phyloP scores from a whole-genome alignment of 37 sponge, comb jelly and placozoan species.

The Oopsacas minuta region DNA sequence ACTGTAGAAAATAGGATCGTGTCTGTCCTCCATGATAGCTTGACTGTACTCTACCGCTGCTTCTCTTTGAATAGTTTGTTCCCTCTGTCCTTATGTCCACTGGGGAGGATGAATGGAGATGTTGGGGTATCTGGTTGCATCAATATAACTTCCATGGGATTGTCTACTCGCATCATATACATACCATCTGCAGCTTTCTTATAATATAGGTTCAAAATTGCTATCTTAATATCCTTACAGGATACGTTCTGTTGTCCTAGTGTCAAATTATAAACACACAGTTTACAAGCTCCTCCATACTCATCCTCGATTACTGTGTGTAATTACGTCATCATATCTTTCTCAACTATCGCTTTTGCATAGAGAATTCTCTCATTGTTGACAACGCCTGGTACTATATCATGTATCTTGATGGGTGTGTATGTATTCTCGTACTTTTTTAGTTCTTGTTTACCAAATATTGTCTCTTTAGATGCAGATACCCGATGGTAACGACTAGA shows the following conservation, averaged over 20 bases:
- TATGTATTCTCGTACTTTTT: not conserved
- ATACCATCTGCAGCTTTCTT: not conserved
- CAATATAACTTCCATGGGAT: not conserved
- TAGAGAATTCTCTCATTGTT: not conserved
- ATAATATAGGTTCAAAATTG: not conserved
- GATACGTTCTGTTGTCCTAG: not conserved
- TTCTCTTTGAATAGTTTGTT: not conserved
- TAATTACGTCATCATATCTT: not conserved
- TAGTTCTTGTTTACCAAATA: not conserved
- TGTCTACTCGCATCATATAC: not conserved
- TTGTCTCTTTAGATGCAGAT: not conserved
- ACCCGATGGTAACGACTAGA: not conserved
- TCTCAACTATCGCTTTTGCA: not conserved
- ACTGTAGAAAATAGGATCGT: conserved; percentile 21
- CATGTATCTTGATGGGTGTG: not conserved
- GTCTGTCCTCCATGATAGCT: not conserved
- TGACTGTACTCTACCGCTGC: not conserved
- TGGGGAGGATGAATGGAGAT: not conserved
- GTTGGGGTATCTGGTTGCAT: not conserved
- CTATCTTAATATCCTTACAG: not conserved
- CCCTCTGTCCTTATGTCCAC: not conserved
- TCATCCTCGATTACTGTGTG: not conserved
- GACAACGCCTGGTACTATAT: not conserved
- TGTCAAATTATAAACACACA: not conserved
- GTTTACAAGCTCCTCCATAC: not conserved